These are phyloP conservation scores for Gisinianus flammeolus DNA, from an alignment of 2,888 invertebrate genomes.

Conservation along the genomic window DNA sequence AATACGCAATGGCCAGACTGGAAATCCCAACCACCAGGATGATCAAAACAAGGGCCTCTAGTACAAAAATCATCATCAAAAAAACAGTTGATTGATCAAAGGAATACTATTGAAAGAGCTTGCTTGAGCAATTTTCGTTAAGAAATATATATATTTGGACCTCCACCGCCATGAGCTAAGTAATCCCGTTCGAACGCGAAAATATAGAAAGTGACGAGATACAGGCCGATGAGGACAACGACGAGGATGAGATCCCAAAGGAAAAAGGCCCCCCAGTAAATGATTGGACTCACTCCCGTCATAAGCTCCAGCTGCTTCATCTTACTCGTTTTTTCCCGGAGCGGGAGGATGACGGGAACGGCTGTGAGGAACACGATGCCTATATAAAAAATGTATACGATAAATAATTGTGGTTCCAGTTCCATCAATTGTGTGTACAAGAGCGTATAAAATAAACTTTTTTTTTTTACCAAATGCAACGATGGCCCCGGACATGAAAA, in stretches of 20 bases:
- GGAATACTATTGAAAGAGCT: too few relatives aligned
- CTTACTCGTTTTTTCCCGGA: too few relatives aligned
- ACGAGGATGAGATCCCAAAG: constrained; percentile 62
- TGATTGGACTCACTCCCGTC: constrained; percentile 61
- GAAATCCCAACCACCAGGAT: constrained; percentile 69
- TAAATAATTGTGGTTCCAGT: too few relatives aligned
- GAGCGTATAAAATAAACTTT: too few relatives aligned
- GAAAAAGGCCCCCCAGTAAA: constrained; percentile 63
- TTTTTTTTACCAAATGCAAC: too few relatives aligned
- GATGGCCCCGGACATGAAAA: constrained; percentile 43
- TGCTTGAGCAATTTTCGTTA: too few relatives aligned
- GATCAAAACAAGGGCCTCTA: constrained; percentile 64
- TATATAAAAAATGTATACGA: too few relatives aligned
- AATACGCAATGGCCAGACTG: constrained; percentile 72
- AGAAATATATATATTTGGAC: too few relatives aligned
- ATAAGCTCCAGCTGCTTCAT: constrained; percentile 62
- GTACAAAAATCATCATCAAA: constrained; percentile 57
- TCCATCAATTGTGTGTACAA: too few relatives aligned
- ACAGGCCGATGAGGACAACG: constrained; percentile 59
- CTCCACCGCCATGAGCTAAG: too few relatives aligned
- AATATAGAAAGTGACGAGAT: constrained; percentile 61
- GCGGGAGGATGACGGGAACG: constrained; percentile 45
- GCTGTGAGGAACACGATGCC: constrained; percentile 47
- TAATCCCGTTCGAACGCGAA: too few relatives aligned
- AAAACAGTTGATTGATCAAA: too few relatives aligned